Evolutionary conservation across 2,797 vertebrate genomes (phyloP).

Genomic region (Sarcoramphus papa): DNA sequence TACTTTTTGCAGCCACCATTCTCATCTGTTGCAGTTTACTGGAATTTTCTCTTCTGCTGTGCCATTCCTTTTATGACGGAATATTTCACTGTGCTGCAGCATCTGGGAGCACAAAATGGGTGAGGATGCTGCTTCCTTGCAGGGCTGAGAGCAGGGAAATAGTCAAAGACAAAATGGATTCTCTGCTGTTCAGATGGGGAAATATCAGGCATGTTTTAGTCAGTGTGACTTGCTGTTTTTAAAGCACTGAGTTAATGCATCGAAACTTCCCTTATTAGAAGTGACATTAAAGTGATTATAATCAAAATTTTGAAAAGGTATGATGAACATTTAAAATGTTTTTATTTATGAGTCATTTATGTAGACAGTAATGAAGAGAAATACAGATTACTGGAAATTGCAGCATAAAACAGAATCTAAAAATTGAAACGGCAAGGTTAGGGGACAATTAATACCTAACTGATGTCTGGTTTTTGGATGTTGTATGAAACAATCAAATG

Average conservation of each 20-base stretch:
- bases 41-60: background rate
- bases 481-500: background rate
- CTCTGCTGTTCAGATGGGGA: background rate
- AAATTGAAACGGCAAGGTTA: background rate
- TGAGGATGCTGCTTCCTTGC: background rate
- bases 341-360: background rate
- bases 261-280: background rate
- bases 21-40: background rate
- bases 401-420: background rate
- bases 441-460: no score
- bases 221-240: background rate
- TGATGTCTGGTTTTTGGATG: rapidly evolving
- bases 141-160: background rate
- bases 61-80: background rate
- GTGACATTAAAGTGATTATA: background rate
- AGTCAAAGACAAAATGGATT: conserved; percentile 18
- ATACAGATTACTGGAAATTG: background rate
- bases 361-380: background rate
- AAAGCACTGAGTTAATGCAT: background rate
- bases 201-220: background rate
- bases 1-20: background rate
- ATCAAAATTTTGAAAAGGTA: background rate
- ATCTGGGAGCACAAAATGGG: background rate
- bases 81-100: background rate
- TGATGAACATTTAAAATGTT: background rate